phyloP scores from a whole-genome alignment of 2,797 vertebrate species.

The Odontamblyopus lacepedii region DNA sequence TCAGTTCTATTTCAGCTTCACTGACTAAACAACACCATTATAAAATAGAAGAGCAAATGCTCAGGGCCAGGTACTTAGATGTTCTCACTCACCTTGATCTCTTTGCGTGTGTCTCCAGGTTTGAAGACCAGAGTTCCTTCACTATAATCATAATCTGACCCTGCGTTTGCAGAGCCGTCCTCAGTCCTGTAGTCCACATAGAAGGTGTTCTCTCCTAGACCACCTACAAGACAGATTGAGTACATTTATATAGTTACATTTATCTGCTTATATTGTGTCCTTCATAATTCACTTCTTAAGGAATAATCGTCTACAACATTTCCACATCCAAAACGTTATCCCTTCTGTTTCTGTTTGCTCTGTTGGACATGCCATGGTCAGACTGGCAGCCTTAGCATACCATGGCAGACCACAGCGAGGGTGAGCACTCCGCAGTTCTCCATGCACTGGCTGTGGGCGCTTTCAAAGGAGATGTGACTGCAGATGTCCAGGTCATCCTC shows the following conservation, averaged over 20 bases:
- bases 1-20: no score
- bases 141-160: slow-evolving; percentile 86
- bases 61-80: not conserved
- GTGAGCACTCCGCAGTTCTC: slow-evolving; percentile 89
- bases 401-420: slow-evolving; percentile 82
- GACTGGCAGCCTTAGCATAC: slow-evolving; percentile 24
- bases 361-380: not conserved
- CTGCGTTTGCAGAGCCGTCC: slow-evolving; percentile 91
- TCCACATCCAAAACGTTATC: not conserved
- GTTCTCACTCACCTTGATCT: slow-evolving; percentile 80
- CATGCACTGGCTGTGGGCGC: slow-evolving; percentile 89
- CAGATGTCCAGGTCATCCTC: slow-evolving; percentile 73
- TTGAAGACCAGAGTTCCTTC: slow-evolving; percentile 95
- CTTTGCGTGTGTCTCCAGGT: slow-evolving; percentile 89
- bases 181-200: slow-evolving; percentile 96
- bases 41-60: not conserved
- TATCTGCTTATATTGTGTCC: not conserved
- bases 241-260: not conserved
- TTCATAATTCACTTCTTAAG: not conserved
- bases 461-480: slow-evolving; percentile 93
- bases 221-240: slow-evolving; percentile 50
- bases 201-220: slow-evolving; percentile 87
- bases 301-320: not conserved
- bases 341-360: not conserved
- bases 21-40: not conserved